Base-by-base conservation (phyloP, 2,797 vertebrate genomes). In the Lagocephalus sceleratus region DNA sequence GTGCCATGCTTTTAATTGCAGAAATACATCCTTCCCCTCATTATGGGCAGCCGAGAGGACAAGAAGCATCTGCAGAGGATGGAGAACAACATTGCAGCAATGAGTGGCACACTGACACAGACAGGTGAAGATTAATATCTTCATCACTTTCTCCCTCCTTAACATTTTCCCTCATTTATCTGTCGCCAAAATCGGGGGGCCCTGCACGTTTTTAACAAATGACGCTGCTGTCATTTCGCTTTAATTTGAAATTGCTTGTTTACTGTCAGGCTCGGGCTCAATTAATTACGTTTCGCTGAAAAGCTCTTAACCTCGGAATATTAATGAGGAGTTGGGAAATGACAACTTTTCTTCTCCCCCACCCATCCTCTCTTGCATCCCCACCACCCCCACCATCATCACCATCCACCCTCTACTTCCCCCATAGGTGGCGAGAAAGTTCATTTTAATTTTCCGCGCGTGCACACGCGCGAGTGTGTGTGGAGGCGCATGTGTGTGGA, bases 191-290 rank as follows among this genome's bases (percentile, higher is more conserved):
- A 98, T 98, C 94, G 94, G 92, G 78, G 83, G 81, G 82, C 80
- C 83, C 72, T 90, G 92, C 91, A 78, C 81, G 60, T 94, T 97
- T 95, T 97, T 92, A 96, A 96, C 95, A 98, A 98, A 98, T 96
- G 95, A 98, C 94, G 93, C 91, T 80, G 94, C 96, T 96, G 94
- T 99, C 95, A 98, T 98, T 98, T 98, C 90, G 91, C 94, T 97
- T 98, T 98, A 98, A 98, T 98, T 97, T 98, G 95, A 98, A 99
- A 98, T 98, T 97, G 95, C 95, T 98, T 99, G 95, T 99, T 98
- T 99, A 98, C 96, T 97, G 94, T 98, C 96, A 95, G 86, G 94
- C 93, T 91, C 93, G 90, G 94, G 93, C 95, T 97, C 96, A 97
- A 98, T 98, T 98, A 99, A 98, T 98, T 98, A 98, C 94, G 94